These are phyloP conservation scores for Pomatorhinus ruficollis DNA, from an alignment of 2,113 vertebrate genomes.

Conservation along the genomic window DNA sequence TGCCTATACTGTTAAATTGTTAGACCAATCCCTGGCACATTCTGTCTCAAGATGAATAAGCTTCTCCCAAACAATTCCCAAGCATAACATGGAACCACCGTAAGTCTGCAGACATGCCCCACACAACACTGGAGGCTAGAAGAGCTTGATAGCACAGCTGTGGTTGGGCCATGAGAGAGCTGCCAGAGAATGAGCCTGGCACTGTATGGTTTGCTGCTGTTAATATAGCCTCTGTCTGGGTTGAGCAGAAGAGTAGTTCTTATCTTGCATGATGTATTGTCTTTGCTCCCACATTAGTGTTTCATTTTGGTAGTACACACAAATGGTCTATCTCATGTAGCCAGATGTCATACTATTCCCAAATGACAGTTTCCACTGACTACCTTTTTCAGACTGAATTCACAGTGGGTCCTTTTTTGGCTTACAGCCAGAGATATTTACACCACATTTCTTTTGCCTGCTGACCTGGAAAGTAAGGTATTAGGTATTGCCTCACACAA, in stretches of 20 bases:
- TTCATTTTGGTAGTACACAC: background rate
- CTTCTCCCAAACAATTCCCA: background rate
- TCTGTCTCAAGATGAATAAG: background rate
- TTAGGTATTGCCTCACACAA: background rate
- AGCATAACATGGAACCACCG: background rate
- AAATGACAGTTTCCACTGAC: background rate
- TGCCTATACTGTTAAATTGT: background rate
- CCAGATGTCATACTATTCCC: background rate
- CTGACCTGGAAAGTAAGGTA: conserved; percentile 29
- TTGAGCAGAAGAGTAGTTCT: background rate
- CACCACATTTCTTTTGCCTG: background rate
- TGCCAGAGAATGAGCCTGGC: background rate
- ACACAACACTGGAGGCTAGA: background rate
- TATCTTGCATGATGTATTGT: background rate
- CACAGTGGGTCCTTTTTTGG: background rate
- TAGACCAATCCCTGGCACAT: background rate
- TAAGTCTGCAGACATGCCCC: background rate
- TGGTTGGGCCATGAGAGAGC: background rate
- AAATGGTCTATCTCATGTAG: background rate
- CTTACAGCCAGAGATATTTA: background rate
- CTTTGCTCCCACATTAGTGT: background rate
- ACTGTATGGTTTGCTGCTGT: background rate
- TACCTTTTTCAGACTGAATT: background rate
- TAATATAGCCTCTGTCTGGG: background rate
- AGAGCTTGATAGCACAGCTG: background rate